Evolutionary conservation across 2,888 invertebrate species (phyloP).

Genomic region (Cheilosia grossa): DNA sequence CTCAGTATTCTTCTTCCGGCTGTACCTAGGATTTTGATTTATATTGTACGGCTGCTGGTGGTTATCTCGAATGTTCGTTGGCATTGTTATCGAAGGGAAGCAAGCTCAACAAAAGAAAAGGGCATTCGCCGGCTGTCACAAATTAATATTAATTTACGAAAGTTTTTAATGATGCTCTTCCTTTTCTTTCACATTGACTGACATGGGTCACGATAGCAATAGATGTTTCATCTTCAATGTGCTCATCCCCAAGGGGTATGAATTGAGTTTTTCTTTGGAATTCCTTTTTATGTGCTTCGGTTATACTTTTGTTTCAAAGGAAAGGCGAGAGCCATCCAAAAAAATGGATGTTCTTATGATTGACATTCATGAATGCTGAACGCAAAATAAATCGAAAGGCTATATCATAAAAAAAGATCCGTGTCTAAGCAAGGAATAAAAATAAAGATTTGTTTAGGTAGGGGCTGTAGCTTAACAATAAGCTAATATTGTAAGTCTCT

Average conservation of each 20-base stretch:
- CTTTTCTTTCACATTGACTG: not conserved
- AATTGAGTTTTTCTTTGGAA: slow-evolving; percentile 2
- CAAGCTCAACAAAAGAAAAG: slow-evolving; percentile 3
- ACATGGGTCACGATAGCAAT: slow-evolving; percentile 39
- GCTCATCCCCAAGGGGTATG: slow-evolving; percentile 14
- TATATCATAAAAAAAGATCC: slow-evolving; percentile 44
- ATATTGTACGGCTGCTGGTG: slow-evolving; percentile 3
- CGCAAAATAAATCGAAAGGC: slow-evolving; percentile 37
- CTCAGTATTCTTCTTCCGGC: too few relatives aligned
- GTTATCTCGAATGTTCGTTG: slow-evolving; percentile 19
- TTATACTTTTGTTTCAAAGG: not conserved
- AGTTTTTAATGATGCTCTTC: slow-evolving; percentile 41
- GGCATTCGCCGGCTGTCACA: slow-evolving; percentile 33
- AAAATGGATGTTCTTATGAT: slow-evolving; percentile 42
- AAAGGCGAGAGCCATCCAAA: not conserved
- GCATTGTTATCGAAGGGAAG: slow-evolving; percentile 22
- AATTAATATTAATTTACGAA: slow-evolving; percentile 56
- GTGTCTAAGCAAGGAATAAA: not conserved
- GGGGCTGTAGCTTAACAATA: too few relatives aligned
- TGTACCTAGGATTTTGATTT: slow-evolving; percentile 39
- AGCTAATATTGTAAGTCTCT: too few relatives aligned
- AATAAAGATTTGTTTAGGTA: not conserved
- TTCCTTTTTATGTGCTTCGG: not conserved
- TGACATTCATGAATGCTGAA: slow-evolving; percentile 29
- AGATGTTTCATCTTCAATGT: not conserved